Evolutionary conservation across 2,113 vertebrate genomes (phyloP).

Genomic region (Taxidea taxus): DNA sequence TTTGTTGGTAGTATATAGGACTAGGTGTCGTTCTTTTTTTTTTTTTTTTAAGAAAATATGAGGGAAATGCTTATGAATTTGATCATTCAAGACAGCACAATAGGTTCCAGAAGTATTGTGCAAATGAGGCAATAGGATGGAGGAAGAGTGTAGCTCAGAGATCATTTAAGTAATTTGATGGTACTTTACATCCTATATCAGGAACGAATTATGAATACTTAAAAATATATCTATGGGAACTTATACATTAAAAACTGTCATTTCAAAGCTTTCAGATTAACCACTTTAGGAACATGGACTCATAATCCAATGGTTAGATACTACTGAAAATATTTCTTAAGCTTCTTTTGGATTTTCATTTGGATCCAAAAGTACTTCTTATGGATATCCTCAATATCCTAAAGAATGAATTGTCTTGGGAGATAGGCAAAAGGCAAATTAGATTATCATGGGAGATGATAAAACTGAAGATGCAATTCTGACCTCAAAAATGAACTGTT

Average conservation of each 20-base stretch:
- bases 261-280: neutral
- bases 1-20: neutral
- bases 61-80: neutral
- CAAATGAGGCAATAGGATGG: neutral
- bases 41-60: neutral
- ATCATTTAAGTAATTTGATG: neutral
- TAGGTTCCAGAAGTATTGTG: neutral
- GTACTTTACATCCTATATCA: neutral
- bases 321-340: neutral
- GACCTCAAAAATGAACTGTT: neutral
- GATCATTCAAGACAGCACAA: neutral
- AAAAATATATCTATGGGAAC: neutral
- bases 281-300: neutral
- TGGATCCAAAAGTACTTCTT: neutral
- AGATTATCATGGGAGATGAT: neutral
- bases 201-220: neutral
- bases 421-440: slow-evolving; percentile 21
- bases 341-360: neutral
- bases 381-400: neutral
- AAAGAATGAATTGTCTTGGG: slow-evolving; percentile 9
- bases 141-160: neutral
- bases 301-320: neutral
- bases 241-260: neutral
- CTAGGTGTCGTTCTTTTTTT: neutral
- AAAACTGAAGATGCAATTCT: neutral